Conservation (phyloP, 2,113 vertebrate genomes). For the Dermatemys mawii region DNA sequence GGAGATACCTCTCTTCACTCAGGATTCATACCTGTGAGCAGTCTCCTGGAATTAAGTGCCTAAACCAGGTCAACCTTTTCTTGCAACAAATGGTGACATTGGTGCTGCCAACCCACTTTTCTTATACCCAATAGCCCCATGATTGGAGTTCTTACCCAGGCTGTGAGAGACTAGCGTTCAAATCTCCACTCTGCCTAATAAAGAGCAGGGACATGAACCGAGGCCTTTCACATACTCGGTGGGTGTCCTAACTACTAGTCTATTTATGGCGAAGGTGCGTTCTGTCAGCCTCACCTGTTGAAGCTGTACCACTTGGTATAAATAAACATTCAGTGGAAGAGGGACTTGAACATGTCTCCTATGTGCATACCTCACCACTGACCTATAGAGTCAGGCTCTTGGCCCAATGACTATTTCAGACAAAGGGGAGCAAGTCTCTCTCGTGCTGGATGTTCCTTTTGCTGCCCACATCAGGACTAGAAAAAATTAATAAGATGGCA, state of each 20-base stretch:
- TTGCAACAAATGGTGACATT: no score
- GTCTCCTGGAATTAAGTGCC: not conserved
- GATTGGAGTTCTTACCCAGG: no score
- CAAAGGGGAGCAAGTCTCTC: not conserved
- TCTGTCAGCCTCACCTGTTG: no score
- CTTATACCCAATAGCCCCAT: not conserved
- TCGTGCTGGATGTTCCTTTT: not conserved
- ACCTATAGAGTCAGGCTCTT: no score
- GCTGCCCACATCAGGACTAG: not conserved
- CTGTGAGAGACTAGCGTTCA: not conserved
- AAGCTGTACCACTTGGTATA: no score
- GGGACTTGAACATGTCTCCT: no score
- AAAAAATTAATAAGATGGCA: not conserved
- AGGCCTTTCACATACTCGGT: not conserved
- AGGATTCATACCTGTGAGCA: not conserved
- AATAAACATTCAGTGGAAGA: no score
- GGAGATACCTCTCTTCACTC: not conserved
- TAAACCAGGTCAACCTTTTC: not conserved
- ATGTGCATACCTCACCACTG: no score
- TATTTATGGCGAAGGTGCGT: not conserved
- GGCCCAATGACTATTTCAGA: no score
- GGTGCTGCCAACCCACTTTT: not conserved
- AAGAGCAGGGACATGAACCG: not conserved
- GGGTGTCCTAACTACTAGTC: not conserved
- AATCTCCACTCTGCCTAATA: not conserved